A percentile compares a stretch with the other conserved stretches of the same genome.
Conservation (phyloP, 2,797 vertebrate genomes). For the Enteromius mattozi region DNA sequence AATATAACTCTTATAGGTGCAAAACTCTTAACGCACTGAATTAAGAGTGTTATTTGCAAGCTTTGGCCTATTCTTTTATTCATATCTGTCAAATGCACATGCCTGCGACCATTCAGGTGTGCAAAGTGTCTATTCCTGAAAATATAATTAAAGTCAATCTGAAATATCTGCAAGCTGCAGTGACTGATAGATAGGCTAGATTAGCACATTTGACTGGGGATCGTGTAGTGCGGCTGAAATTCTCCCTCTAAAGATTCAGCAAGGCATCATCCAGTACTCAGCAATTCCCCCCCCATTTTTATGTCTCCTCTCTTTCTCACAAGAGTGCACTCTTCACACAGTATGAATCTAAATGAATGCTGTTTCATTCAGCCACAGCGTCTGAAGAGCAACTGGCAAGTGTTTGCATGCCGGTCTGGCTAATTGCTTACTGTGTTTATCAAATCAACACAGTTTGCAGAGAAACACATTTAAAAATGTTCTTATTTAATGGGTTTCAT, state of each 20-base stretch:
- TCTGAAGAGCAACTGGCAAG: constrained; percentile 3
- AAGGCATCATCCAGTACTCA: constrained; percentile 14
- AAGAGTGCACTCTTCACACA: constrained; percentile 16
- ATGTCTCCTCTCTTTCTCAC: background rate
- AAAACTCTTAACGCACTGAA: background rate
- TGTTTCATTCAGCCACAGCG: background rate
- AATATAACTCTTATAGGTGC: background rate
- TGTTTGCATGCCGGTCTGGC: background rate
- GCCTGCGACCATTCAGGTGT: background rate
- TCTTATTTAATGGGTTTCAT: constrained; percentile 13
- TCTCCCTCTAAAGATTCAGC: constrained; percentile 15
- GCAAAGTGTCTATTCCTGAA: background rate
- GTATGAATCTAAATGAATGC: constrained; percentile 15
- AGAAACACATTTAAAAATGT: background rate
- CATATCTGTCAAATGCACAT: background rate
- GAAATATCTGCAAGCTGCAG: background rate
- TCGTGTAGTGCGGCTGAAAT: background rate
- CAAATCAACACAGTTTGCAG: constrained; percentile 3
- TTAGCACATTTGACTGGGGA: background rate
- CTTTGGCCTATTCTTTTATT: background rate
- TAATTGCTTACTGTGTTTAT: constrained; percentile 15
- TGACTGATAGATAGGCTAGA: background rate
- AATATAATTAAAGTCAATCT: background rate
- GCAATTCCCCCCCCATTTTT: background rate
- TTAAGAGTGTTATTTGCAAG: background rate